These are phyloP conservation scores for Cydia amplana DNA, from an alignment of 1,140 invertebrate genomes.

Conservation along the genomic window DNA sequence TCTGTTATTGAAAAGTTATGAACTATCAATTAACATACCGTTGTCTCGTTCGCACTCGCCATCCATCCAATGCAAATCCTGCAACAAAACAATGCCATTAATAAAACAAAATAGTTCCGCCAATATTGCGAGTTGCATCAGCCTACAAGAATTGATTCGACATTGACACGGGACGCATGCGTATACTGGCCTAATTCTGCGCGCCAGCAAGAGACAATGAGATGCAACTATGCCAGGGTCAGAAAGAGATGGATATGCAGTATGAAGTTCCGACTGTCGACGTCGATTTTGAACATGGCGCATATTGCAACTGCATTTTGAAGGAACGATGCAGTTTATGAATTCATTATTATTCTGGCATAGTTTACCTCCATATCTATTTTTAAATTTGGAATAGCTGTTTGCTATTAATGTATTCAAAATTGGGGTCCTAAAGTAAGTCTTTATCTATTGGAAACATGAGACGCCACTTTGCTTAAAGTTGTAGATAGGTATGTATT, in stretches of 20 bases:
- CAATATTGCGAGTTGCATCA: conserved; percentile 67
- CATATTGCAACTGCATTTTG: conserved; percentile 65
- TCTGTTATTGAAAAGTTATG: background rate
- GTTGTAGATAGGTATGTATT: background rate
- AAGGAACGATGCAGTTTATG: conserved; percentile 39
- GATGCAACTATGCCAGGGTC: conserved; percentile 38
- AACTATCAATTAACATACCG: conserved; percentile 18
- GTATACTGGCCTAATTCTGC: conserved; percentile 69
- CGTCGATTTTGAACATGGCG: conserved; percentile 68
- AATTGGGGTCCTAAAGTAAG: background rate
- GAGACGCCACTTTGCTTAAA: conserved; percentile 1
- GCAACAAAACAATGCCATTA: conserved; percentile 47
- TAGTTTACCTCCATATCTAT: background rate
- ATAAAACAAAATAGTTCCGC: conserved; percentile 41
- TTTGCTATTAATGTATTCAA: background rate
- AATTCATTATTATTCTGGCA: conserved; percentile 6
- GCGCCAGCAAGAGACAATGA: conserved; percentile 44
- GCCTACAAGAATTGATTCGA: conserved; percentile 77
- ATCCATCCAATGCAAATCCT: conserved; percentile 31
- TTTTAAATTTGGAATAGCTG: background rate
- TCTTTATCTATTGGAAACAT: background rate
- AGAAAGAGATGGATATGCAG: conserved; percentile 48
- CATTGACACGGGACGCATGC: conserved; percentile 75
- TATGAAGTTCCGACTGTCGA: conserved; percentile 42
- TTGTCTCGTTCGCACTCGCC: conserved; percentile 11